These are phyloP conservation scores for Malurus alboscapulatus DNA, from an alignment of 2,113 vertebrate genomes.

Conservation along the genomic window DNA sequence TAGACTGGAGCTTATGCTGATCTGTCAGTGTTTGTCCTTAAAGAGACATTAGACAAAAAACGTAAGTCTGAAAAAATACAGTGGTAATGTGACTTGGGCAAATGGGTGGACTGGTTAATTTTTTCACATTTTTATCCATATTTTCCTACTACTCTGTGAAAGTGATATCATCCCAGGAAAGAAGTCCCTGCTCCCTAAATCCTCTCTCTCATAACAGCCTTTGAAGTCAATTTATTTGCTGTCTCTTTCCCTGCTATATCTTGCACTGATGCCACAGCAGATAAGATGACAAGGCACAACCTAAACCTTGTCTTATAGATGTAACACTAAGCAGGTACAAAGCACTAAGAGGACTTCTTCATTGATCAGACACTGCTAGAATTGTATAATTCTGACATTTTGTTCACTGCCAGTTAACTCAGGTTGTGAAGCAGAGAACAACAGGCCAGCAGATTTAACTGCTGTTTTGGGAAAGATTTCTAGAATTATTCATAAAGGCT, in stretches of 20 bases:
- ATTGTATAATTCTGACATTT: background rate
- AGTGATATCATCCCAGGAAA: background rate
- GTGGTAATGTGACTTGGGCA: background rate
- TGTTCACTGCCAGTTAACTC: background rate
- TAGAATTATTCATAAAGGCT: slow-evolving; percentile 43
- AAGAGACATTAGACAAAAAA: background rate
- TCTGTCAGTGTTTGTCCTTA: background rate
- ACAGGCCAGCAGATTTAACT: slow-evolving; percentile 19
- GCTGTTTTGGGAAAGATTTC: background rate
- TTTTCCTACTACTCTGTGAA: background rate
- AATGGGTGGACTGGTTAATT: background rate
- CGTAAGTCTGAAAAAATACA: background rate
- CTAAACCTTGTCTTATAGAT: background rate
- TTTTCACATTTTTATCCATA: background rate
- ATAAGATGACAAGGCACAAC: background rate
- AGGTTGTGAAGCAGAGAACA: background rate
- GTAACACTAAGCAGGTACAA: background rate
- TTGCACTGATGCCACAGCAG: background rate
- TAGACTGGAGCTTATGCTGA: background rate
- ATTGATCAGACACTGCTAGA: background rate
- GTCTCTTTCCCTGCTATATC: background rate
- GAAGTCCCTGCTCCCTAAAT: background rate
- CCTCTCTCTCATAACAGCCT: background rate
- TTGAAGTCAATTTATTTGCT: background rate
- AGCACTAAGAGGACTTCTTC: background rate